Evolutionary conservation across 1,140 invertebrate species (phyloP).

Genomic region (Prorops nasuta): DNA sequence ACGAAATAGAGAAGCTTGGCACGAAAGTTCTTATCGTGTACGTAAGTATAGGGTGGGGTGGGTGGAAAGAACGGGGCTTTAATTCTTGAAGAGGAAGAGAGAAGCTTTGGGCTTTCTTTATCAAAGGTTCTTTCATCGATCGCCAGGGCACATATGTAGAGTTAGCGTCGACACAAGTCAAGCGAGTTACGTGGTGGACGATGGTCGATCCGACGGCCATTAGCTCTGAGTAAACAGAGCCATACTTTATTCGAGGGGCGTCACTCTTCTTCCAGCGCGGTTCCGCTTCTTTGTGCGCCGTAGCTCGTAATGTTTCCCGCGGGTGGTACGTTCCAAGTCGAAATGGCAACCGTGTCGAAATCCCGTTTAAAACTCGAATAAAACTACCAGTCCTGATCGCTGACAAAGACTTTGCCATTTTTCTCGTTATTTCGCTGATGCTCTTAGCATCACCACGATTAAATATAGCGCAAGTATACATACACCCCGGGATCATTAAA

Average conservation of each 20-base stretch:
- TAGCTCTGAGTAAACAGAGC: conserved; percentile 55
- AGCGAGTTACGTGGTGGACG: conserved; percentile 36
- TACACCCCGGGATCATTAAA: too few relatives aligned
- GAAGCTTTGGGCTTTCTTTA: neutral
- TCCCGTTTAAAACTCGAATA: conserved; percentile 15
- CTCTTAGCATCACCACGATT: too few relatives aligned
- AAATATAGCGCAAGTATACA: too few relatives aligned
- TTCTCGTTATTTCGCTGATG: neutral
- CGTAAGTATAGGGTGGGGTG: too few relatives aligned
- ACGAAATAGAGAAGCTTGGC: too few relatives aligned
- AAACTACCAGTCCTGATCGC: too few relatives aligned
- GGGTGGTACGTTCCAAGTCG: conserved; percentile 17
- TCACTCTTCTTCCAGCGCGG: conserved; percentile 47
- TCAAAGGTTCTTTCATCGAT: neutral
- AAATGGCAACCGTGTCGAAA: conserved; percentile 5
- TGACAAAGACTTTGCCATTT: too few relatives aligned
- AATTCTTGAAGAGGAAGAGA: too few relatives aligned
- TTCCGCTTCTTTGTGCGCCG: conserved; percentile 47
- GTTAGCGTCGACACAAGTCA: neutral
- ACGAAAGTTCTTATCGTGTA: too few relatives aligned
- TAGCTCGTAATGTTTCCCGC: conserved; percentile 26
- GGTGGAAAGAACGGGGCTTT: too few relatives aligned
- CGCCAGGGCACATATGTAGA: neutral
- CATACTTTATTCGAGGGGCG: conserved; percentile 53
- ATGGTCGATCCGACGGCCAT: conserved; percentile 51